Evolutionary conservation across 1,140 invertebrate species (phyloP).

Genomic region (Lanistes nyassanus): DNA sequence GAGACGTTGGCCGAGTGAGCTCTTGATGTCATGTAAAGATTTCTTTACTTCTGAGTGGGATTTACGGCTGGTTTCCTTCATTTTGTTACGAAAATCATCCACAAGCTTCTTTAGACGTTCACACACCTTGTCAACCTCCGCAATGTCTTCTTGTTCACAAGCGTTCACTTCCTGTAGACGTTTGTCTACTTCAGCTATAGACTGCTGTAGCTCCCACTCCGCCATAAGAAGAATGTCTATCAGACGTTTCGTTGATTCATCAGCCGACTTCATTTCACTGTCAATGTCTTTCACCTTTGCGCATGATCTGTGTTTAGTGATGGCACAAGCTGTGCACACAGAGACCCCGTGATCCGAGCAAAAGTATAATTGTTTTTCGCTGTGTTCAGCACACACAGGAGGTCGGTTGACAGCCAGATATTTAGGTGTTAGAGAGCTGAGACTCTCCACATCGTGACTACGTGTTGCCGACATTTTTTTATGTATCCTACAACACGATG

Average conservation of each 20-base stretch:
- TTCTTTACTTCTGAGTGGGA: background rate
- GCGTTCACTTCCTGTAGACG: no score
- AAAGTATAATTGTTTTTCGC: background rate
- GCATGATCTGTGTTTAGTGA: background rate
- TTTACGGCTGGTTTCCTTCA: background rate
- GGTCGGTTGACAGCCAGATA: background rate
- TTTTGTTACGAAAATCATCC: background rate
- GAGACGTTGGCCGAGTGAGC: background rate
- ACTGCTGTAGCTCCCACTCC: background rate
- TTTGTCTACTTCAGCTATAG: background rate
- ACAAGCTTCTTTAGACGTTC: background rate
- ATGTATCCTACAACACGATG: no score
- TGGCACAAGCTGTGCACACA: background rate
- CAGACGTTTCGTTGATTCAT: background rate
- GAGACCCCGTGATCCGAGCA: background rate
- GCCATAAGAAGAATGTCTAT: background rate
- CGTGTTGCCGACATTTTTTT: no score
- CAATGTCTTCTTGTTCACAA: background rate
- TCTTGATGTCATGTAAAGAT: background rate
- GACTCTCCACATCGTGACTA: no score
- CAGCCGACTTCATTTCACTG: background rate
- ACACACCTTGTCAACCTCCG: background rate
- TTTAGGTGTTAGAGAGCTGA: background rate
- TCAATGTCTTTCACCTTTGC: background rate
- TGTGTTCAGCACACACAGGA: background rate